Conservation (phyloP, 2,888 invertebrate genomes). For the Drosophila limbata region DNA sequence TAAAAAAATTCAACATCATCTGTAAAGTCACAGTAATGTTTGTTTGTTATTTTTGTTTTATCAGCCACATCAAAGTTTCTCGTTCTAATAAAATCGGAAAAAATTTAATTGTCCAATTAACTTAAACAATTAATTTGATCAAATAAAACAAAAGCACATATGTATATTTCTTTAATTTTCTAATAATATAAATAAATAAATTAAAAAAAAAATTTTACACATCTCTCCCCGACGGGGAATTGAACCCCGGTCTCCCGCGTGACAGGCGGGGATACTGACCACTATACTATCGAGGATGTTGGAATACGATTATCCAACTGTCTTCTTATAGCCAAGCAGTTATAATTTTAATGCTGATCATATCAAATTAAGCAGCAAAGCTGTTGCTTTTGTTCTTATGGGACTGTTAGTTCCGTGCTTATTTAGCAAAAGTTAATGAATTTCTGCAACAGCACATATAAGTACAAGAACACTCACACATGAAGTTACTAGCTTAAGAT, state of each 20-base stretch:
- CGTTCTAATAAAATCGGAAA: background rate
- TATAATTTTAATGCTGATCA: slow-evolving; percentile 45
- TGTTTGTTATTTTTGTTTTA: background rate
- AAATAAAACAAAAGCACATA: background rate
- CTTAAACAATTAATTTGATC: background rate
- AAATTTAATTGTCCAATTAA: background rate
- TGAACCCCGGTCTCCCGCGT: slow-evolving; percentile 72
- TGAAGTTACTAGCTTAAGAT: too few relatives aligned
- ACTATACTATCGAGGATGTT: slow-evolving; percentile 71
- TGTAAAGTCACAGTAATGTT: background rate
- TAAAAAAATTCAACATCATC: background rate
- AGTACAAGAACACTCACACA: too few relatives aligned
- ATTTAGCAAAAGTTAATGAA: slow-evolving; percentile 62
- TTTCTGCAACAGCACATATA: slow-evolving; percentile 46
- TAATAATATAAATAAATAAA: background rate
- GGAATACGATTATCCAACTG: background rate
- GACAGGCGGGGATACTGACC: slow-evolving; percentile 73
- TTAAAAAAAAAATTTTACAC: background rate
- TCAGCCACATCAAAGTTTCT: background rate
- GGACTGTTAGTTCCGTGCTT: slow-evolving; percentile 58
- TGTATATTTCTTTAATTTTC: background rate
- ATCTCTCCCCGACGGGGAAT: slow-evolving; percentile 63
- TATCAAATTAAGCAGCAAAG: slow-evolving; percentile 36
- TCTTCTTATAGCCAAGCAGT: slow-evolving; percentile 6
- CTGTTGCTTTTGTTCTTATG: slow-evolving; percentile 36